Evolutionary conservation across 2,797 vertebrate genomes (phyloP), one percentile per base, ranked within the genome.

Genomic region (Mormyrops attenuatus): DNA sequence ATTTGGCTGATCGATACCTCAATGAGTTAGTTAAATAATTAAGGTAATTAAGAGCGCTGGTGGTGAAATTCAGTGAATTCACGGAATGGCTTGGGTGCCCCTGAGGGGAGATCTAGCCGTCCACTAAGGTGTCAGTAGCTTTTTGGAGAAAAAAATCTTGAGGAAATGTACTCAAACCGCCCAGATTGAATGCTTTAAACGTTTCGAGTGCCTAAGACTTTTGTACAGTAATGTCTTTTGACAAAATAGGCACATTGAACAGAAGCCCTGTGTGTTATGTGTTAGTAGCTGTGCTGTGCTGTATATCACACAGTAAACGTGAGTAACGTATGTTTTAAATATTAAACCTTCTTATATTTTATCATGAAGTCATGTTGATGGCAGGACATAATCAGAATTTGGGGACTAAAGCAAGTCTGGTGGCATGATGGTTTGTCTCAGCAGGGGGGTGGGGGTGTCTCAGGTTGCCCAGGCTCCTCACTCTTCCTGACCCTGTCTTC

Each of bases 401-500:
- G 66, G 66, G 66, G 66, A 38, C 66, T 69, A 69, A 73, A 73
- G 11, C 11, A 13, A 13, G 8, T 34, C 66, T 69, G 30, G 26
- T 26, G 22, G 7, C 26, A 11, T 11, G 8, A 8, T 5, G 66
- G 66, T 69, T 69, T 69, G 26, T 34, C 66, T 15, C 66, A 34
- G 66, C 66, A 17, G 13, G 30, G 66, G 63, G 69, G 34, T 41
- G 15, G 34, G 30, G 34, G 44, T 82, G 60, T 90, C 9, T 89
- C 57, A 85, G 89, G 34, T 90, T 60, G 92, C 11, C n/a, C 7
- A 5, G 2, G n/a, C 15, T 3, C 15, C 17, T 3, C 15, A n/a
- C 49, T 49, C 55, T 89, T 69, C 69, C 93, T 90, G 93, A 89
- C 84, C 60, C 88, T 90, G 11, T 94, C 73, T 90, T 96, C 92